Evolutionary conservation across 1,140 invertebrate species (phyloP), one percentile per base, ranked within the genome.

Genomic region (Cydia amplana): DNA sequence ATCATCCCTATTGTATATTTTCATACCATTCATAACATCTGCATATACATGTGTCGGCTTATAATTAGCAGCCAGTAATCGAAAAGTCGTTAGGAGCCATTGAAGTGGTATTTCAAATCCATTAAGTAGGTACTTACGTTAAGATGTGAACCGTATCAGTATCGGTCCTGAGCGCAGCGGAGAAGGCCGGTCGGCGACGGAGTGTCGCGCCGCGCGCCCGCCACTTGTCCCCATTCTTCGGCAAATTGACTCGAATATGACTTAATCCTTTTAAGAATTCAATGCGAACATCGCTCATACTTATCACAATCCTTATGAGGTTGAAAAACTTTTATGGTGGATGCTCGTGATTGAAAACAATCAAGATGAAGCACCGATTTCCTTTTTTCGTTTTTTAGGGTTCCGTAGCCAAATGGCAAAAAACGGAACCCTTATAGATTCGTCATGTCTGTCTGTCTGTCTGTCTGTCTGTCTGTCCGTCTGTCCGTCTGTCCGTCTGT

Each of bases 181-280:
- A 60, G 55, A 60, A 60, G 18, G 72, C 49, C 40, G 49, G 72
- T 73, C 77, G 89, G 89, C 89, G 89, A 76, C 89, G 63, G 43
- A 77, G 74, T 78, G 89, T 81, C 88, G 88, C 87, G 84, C 77
- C 81, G 78, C 77, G 67, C 51, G 16, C 28, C 49, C 49, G 23
- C 83, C 84, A 88, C 86, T 90, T 87, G 87, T 80, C 85, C 89
- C 80, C 86, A 86, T 91, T 91, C 87, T 83, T 76, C 84, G 78
- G 83, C 82, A 88, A 88, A 87, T 89, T 89, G 82, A 83, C 86
- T 83, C 80, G 80, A 84, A 85, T 86, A 87, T 90, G 85, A 87
- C 84, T 89, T 88, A 89, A 91, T 90, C 87, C 89, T 88, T 90
- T 91, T 86, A 85, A 84, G 80, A 88, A 86, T 86, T 85, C 64